Evolutionary conservation across 2,888 invertebrate species (phyloP).

Genomic region (Tenthredo amoena): DNA sequence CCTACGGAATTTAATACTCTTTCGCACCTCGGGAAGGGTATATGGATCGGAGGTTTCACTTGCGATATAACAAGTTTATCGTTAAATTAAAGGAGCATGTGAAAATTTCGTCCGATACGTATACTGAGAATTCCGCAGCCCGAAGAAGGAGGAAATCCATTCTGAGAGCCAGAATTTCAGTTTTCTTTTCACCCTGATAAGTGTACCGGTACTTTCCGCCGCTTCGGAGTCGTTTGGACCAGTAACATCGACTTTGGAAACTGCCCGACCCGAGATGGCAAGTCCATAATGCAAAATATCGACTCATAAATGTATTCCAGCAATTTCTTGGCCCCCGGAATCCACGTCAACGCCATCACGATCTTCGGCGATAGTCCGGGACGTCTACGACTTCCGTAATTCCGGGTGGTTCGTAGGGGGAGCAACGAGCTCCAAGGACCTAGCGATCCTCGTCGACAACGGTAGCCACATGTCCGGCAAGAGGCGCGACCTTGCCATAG

Average conservation of each 20-base stretch:
- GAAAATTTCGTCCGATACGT: background rate
- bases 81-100: too few relatives aligned
- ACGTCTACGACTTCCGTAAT: constrained; percentile 96
- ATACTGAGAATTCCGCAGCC: background rate
- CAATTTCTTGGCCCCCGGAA: constrained; percentile 92
- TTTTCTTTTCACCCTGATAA: background rate
- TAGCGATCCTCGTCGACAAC: constrained; percentile 96
- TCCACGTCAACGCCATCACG: constrained; percentile 81
- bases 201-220: constrained; percentile 2
- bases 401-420: constrained; percentile 98
- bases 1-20: too few relatives aligned
- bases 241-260: background rate
- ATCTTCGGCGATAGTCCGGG: constrained; percentile 88
- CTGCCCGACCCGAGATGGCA: background rate
- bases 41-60: too few relatives aligned
- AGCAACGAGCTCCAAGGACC: constrained; percentile 97
- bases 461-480: constrained; percentile 93
- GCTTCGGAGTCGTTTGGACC: background rate
- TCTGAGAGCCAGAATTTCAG: background rate
- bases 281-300: background rate
- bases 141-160: background rate
- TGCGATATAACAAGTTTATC: too few relatives aligned
- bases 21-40: too few relatives aligned
- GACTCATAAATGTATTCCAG: constrained; percentile 73
- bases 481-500: constrained; percentile 90